These are phyloP conservation scores for Etia nguti DNA, from an alignment of 2,113 vertebrate genomes.

Conservation along the genomic window DNA sequence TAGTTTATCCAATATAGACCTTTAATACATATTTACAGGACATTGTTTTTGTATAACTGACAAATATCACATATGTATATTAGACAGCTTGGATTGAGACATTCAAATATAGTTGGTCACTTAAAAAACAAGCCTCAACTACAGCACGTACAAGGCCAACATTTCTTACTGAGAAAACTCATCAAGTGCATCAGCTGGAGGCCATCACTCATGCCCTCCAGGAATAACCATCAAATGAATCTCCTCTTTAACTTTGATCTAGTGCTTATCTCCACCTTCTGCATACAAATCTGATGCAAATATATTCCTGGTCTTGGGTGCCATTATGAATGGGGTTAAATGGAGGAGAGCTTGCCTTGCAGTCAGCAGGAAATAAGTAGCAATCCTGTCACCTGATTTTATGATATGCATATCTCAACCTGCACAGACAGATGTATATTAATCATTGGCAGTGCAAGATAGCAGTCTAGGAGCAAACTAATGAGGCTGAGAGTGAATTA, in stretches of 20 bases:
- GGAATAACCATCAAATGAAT: conserved; percentile 19
- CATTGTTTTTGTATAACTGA: neutral
- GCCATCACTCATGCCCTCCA: conserved; percentile 13
- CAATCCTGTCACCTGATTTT: conserved; percentile 3
- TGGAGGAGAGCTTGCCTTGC: neutral
- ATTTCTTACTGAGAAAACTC: neutral
- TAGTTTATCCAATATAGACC: neutral
- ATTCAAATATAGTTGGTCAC: neutral
- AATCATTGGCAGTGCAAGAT: conserved; percentile 21
- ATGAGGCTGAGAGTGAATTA: conserved; percentile 3
- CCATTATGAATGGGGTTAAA: conserved; percentile 6
- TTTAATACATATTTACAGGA: neutral
- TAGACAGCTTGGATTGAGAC: neutral
- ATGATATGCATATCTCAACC: conserved; percentile 26
- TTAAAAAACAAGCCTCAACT: neutral
- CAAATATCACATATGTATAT: neutral
- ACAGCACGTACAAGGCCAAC: neutral
- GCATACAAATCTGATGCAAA: conserved; percentile 17
- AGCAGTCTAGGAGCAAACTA: conserved; percentile 17
- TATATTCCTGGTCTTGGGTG: neutral
- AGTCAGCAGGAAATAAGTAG: conserved; percentile 15
- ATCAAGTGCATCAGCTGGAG: conserved; percentile 23
- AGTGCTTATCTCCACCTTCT: neutral
- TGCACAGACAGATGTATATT: conserved; percentile 27
- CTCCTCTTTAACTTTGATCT: conserved; percentile 37